Conservation (phyloP, 2,797 vertebrate genomes). For the Gymnopithys bicolor region DNA sequence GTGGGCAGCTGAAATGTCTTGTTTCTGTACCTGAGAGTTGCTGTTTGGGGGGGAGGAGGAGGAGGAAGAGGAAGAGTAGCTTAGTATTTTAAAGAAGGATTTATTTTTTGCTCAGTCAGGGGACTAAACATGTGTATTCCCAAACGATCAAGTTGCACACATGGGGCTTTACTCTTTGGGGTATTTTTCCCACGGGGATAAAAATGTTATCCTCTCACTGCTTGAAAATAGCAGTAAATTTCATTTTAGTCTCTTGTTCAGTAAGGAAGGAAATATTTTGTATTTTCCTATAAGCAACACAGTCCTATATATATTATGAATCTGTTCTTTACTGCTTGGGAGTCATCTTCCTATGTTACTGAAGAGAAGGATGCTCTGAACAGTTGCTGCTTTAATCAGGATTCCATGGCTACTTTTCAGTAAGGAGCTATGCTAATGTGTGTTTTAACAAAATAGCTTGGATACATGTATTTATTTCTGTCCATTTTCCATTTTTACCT, state of each 20-base stretch:
- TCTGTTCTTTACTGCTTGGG: constrained; percentile 14
- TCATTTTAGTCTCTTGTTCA: not conserved
- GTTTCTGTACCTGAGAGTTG: not conserved
- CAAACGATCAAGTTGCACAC: not conserved
- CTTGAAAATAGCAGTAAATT: not conserved
- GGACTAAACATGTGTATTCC: not conserved
- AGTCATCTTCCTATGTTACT: not conserved
- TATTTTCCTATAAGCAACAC: constrained; percentile 25
- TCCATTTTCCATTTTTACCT: constrained; percentile 16
- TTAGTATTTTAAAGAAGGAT: not conserved
- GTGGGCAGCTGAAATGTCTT: not conserved
- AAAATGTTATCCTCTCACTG: not conserved
- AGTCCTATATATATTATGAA: not conserved
- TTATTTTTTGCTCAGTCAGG: not conserved
- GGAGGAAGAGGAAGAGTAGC: not conserved
- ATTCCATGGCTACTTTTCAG: constrained; percentile 2
- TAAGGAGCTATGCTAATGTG: not conserved
- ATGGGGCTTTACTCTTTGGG: not conserved
- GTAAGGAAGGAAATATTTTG: constrained; percentile 5
- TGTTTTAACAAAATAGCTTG: not conserved
- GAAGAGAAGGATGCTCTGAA: not conserved
- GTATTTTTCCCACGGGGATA: not conserved
- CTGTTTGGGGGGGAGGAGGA: not conserved
- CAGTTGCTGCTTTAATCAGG: not conserved
- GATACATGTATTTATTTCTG: constrained; percentile 39